Conservation (phyloP, 2,113 vertebrate genomes). For the Ageneiosus marmoratus region DNA sequence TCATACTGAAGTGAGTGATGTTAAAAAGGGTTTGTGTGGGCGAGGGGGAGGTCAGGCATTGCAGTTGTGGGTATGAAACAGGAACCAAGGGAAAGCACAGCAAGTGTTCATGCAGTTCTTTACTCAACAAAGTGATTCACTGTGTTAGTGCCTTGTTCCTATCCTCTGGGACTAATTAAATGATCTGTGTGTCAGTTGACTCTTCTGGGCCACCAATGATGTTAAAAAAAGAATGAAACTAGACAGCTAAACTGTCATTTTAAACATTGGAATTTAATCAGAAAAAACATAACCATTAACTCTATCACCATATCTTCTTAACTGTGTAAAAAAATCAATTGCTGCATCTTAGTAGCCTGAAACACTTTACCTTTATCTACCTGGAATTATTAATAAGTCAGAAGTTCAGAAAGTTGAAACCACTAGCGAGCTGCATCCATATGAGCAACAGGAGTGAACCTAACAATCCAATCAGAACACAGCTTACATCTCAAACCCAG, state of each 20-base stretch:
- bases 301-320: no score
- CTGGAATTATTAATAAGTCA: not conserved
- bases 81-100: slow-evolving; percentile 30
- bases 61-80: slow-evolving; percentile 3
- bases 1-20: slow-evolving; percentile 22
- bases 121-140: slow-evolving; percentile 21
- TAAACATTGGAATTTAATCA: not conserved
- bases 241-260: not conserved
- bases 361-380: not conserved
- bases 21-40: slow-evolving; percentile 50
- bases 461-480: slow-evolving; percentile 24
- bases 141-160: slow-evolving; percentile 13
- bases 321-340: not conserved
- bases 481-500: slow-evolving; percentile 19
- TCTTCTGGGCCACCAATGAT: not conserved
- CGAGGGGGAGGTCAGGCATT: slow-evolving; percentile 1
- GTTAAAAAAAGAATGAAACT: no score
- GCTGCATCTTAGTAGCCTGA: not conserved
- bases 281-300: not conserved
- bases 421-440: not conserved
- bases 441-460: slow-evolving; percentile 11
- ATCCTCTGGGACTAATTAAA: slow-evolving; percentile 16
- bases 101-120: slow-evolving; percentile 19
- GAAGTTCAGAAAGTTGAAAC: not conserved
- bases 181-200: not conserved